These are phyloP conservation scores for Diarsia mendica DNA, from an alignment of 2,888 invertebrate genomes.

Conservation along the genomic window DNA sequence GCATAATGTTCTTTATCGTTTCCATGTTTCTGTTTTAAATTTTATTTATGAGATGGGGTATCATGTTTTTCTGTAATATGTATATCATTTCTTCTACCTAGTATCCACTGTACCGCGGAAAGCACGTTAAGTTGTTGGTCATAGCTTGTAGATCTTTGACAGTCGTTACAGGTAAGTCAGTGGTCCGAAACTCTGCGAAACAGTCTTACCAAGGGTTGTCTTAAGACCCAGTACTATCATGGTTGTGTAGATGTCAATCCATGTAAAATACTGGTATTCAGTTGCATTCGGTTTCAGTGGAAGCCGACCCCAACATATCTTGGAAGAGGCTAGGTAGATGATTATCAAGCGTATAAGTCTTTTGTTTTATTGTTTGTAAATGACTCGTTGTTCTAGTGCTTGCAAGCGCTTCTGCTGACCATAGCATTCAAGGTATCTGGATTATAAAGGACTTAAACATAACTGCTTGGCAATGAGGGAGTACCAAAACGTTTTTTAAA, in stretches of 20 bases:
- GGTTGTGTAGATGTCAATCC: not conserved
- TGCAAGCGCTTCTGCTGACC: not conserved
- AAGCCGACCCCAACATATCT: not conserved
- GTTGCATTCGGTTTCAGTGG: not conserved
- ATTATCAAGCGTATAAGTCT: not conserved
- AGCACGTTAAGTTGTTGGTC: not conserved
- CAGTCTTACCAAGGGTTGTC: not conserved
- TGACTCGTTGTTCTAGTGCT: not conserved
- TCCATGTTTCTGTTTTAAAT: conserved; percentile 25
- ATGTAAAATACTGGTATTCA: not conserved
- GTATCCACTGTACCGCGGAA: too few species aligned
- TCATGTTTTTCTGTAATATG: not conserved
- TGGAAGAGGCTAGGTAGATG: not conserved
- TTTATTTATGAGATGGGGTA: conserved; percentile 20
- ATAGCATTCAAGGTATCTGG: not conserved
- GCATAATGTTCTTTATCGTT: conserved; percentile 31
- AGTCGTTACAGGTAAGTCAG: not conserved
- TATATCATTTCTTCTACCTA: too few species aligned
- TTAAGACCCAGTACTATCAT: not conserved
- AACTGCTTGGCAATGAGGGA: not conserved
- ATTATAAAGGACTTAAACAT: not conserved
- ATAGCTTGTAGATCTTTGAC: not conserved
- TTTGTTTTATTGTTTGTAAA: not conserved
- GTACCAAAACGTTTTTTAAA: not conserved
- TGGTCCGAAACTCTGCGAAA: not conserved